These are phyloP conservation scores for Caenorhabditis zanzibari DNA, from an alignment of 2,888 invertebrate species.

Conservation along the genomic window DNA sequence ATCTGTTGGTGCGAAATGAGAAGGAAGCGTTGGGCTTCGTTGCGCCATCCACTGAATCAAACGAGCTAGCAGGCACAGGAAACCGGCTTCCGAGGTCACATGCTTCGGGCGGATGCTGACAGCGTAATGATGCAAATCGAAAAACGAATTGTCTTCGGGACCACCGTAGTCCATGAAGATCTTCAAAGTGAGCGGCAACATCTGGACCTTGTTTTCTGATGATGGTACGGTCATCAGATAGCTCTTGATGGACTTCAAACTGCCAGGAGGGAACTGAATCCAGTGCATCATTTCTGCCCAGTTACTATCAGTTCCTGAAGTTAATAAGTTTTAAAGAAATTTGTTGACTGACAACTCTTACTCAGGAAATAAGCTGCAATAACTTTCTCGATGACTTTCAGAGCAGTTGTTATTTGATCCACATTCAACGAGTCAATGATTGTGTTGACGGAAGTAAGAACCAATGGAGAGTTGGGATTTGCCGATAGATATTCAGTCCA, in stretches of 20 bases:
- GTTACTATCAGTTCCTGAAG: conserved; percentile 67
- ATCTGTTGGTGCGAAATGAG: conserved; percentile 60
- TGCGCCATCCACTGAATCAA: conserved; percentile 65
- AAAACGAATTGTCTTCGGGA: conserved; percentile 60
- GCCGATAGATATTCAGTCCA: conserved; percentile 69
- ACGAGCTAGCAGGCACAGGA: conserved; percentile 72
- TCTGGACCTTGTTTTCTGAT: conserved; percentile 69
- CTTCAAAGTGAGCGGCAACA: conserved; percentile 65
- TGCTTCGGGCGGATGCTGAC: conserved; percentile 79
- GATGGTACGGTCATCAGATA: conserved; percentile 73
- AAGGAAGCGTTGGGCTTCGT: conserved; percentile 37
- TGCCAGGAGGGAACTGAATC: conserved; percentile 67
- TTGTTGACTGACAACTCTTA: too few relatives aligned
- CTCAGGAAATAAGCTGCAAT: conserved; percentile 77
- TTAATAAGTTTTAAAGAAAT: neutral
- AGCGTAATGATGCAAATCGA: conserved; percentile 73
- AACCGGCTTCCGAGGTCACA: conserved; percentile 71
- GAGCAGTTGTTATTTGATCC: conserved; percentile 73
- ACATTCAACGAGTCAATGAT: conserved; percentile 70
- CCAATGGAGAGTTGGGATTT: conserved; percentile 69
- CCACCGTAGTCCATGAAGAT: conserved; percentile 67
- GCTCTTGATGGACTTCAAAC: conserved; percentile 53
- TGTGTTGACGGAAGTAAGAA: conserved; percentile 69
- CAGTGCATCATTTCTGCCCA: conserved; percentile 73
- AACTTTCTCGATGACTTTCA: conserved; percentile 77